Conservation (phyloP, 2,888 invertebrate genomes). For the Protonemura montana region DNA sequence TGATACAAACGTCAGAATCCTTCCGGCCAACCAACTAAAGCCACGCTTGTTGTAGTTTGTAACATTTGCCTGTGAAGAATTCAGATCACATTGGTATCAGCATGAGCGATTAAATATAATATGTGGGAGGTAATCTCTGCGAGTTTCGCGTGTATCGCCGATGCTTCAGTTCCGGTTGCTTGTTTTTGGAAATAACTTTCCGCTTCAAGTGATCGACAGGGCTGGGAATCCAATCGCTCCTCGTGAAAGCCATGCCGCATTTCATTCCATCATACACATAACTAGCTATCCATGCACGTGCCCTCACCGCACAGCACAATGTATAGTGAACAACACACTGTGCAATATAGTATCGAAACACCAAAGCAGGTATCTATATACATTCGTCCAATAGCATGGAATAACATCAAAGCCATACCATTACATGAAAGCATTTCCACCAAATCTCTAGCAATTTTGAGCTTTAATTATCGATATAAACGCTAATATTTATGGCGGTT, state of each 20-base stretch:
- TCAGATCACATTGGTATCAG: no score
- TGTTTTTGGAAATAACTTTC: constrained; percentile 49
- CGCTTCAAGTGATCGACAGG: constrained; percentile 36
- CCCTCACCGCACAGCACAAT: neutral
- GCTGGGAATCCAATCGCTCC: neutral
- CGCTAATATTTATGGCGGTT: constrained; percentile 24
- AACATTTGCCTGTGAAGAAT: no score
- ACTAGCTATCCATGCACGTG: constrained; percentile 2
- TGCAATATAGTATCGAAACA: constrained; percentile 16
- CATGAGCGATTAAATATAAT: neutral
- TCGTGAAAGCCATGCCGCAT: neutral
- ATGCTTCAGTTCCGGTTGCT: constrained; percentile 16
- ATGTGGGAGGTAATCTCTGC: neutral
- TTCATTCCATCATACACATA: constrained; percentile 4
- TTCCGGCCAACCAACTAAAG: no score
- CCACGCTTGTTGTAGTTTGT: no score
- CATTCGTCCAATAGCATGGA: constrained; percentile 18
- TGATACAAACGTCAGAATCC: neutral
- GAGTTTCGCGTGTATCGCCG: constrained; percentile 19
- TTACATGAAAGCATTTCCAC: constrained; percentile 32
- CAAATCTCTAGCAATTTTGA: constrained; percentile 28
- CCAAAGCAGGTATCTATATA: constrained; percentile 26
- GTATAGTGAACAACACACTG: neutral
- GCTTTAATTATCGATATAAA: constrained; percentile 25
- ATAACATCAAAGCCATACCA: constrained; percentile 21